These are phyloP conservation scores for Sciurus vulgaris DNA, from an alignment of 2,797 vertebrate genomes.

Conservation along the genomic window DNA sequence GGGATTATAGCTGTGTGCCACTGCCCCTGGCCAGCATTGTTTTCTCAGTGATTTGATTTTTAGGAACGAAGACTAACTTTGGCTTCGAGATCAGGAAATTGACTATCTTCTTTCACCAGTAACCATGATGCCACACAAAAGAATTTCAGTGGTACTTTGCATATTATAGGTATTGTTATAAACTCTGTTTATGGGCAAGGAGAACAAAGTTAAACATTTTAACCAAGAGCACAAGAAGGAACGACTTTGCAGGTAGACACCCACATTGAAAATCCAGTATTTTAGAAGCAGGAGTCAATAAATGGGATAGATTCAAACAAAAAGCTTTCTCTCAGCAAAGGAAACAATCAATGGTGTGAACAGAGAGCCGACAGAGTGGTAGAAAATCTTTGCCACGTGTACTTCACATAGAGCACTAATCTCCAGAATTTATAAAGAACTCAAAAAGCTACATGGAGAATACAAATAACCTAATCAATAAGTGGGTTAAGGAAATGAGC, in stretches of 20 bases:
- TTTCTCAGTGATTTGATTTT: constrained; percentile 13
- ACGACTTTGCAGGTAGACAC: not conserved
- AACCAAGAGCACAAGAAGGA: constrained; percentile 22
- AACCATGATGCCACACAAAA: not conserved
- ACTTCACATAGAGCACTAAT: too few relatives aligned
- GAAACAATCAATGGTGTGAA: too few relatives aligned
- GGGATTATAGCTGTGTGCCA: too few relatives aligned
- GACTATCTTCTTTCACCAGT: not conserved
- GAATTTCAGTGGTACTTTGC: not conserved
- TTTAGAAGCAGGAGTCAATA: not conserved
- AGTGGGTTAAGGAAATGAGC: too few relatives aligned
- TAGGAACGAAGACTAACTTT: not conserved
- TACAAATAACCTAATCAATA: too few relatives aligned
- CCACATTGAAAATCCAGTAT: not conserved
- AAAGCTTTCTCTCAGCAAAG: too few relatives aligned
- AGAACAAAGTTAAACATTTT: constrained; percentile 43
- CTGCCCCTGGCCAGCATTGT: not conserved
- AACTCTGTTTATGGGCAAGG: constrained; percentile 14
- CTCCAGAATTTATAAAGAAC: too few relatives aligned
- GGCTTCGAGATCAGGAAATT: not conserved
- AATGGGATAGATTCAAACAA: too few relatives aligned
- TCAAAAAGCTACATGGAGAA: too few relatives aligned
- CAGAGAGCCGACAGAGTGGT: too few relatives aligned
- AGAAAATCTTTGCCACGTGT: too few relatives aligned
- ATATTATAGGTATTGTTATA: constrained; percentile 4